phyloP scores from a whole-genome alignment of 2,113 vertebrate genomes.

The Syrrhaptes paradoxus region DNA sequence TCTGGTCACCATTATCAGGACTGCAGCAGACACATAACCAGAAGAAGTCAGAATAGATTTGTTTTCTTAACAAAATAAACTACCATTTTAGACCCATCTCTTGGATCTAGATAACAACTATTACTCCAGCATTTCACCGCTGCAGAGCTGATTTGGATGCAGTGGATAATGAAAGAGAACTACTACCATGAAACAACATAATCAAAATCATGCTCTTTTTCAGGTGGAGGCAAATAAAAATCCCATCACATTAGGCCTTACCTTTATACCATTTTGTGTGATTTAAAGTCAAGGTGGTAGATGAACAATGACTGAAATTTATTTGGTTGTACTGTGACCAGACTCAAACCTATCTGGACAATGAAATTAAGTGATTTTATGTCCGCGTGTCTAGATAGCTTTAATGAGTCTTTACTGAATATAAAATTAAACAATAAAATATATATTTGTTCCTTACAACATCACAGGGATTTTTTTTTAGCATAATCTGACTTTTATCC shows the following conservation, averaged over 20 bases:
- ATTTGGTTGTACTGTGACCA: neutral
- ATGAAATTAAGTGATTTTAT: slow-evolving; percentile 3
- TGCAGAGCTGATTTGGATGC: slow-evolving; percentile 22
- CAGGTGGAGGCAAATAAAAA: slow-evolving; percentile 27
- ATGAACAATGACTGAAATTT: neutral
- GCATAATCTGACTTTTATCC: neutral
- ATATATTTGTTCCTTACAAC: neutral
- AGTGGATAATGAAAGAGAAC: slow-evolving; percentile 52
- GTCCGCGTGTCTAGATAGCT: neutral
- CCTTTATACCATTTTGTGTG: neutral
- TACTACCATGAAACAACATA: neutral
- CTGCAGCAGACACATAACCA: neutral
- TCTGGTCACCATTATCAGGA: neutral
- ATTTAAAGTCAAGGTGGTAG: neutral
- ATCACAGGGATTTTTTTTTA: neutral
- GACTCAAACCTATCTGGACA: neutral
- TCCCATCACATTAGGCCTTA: neutral
- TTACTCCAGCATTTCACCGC: slow-evolving; percentile 22
- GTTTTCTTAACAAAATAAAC: slow-evolving; percentile 42
- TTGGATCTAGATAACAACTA: slow-evolving; percentile 42
- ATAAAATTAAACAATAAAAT: neutral
- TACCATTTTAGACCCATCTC: slow-evolving; percentile 32
- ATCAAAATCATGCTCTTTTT: slow-evolving; percentile 35
- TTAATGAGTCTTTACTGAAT: neutral
- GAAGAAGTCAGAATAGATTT: slow-evolving; percentile 11